phyloP scores from a whole-genome alignment of 2,888 invertebrate species.

The Hipparchia sbordonii region DNA sequence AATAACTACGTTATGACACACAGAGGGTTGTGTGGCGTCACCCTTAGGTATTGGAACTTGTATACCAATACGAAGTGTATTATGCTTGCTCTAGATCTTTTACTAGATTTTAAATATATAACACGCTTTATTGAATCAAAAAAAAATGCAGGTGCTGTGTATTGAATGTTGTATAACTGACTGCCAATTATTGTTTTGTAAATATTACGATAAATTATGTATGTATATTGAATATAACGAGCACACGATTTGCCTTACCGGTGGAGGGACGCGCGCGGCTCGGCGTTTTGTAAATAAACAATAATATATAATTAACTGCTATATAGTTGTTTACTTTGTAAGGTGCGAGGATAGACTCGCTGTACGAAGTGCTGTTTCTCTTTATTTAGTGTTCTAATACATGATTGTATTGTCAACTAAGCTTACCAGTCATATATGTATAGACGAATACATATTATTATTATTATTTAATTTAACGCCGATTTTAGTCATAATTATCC shows the following conservation, averaged over 20 bases:
- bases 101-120: constrained; percentile 58
- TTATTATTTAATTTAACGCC: constrained; percentile 77
- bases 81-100: constrained; percentile 49
- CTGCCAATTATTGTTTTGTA: constrained; percentile 75
- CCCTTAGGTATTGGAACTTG: constrained; percentile 52
- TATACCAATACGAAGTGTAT: constrained; percentile 44
- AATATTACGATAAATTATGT: constrained; percentile 68
- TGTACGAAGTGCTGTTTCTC: constrained; percentile 71
- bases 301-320: constrained; percentile 69
- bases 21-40: too few species aligned
- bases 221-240: constrained; percentile 66
- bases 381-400: constrained; percentile 77
- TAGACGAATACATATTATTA: constrained; percentile 75
- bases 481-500: constrained; percentile 82
- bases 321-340: constrained; percentile 77
- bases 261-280: constrained; percentile 65
- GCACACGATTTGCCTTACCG: constrained; percentile 69
- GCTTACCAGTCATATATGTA: constrained; percentile 82
- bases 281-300: constrained; percentile 76
- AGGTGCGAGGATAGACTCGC: constrained; percentile 68
- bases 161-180: constrained; percentile 57
- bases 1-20: too few species aligned
- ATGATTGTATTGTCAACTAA: constrained; percentile 77
- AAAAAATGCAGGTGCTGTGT: constrained; percentile 64
- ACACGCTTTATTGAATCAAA: constrained; percentile 67